Base-by-base conservation (phyloP, 2,888 invertebrate species). In the Andricus curvator region DNA sequence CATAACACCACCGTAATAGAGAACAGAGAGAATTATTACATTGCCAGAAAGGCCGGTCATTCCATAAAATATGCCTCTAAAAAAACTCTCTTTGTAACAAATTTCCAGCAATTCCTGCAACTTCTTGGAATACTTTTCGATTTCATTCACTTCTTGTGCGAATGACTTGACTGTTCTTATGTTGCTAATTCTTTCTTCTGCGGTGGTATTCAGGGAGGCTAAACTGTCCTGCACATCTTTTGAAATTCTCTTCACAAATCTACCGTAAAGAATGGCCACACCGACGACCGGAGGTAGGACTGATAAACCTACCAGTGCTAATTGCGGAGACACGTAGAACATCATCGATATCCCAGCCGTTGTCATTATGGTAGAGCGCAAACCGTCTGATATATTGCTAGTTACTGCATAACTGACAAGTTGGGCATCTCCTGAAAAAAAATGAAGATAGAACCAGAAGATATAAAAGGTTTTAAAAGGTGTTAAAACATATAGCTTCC, bases 111-210 rank as follows among this genome's bases (percentile, higher is more conserved):
- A 95, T 68, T 95, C 94, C 44, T 95, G 93, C 80, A 99, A 95
- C 87, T 96, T 95, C 0, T 92, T 89, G 56, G 94, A 93, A 89
- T 98, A 99, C 0, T 93, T 92, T 9, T 94, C 91, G 76, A 96
- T 94, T 93, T 99, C 99, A 80, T 94, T 94, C 13, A 94, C 90
- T 92, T 99, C 99, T 88, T 97, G 97, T 22, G 97, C 97, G 92
- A 99, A 98, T 41, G 97, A 96, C 93, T 98, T 96, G 0, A 99
- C 99, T 4, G 99, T 99, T 90, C 98, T 95, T 84, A 99, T 96
- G 91, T 98, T 99, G 17, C 97, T 95, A 85, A 98, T 96, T 88
- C 96, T 96, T 92, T 99, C 99, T 93, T 99, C 98, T 0, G 98
- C 98, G 91, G 84, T 90, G 0, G 90, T 86, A 70, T 92, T 92